Evolutionary conservation across 2,113 vertebrate species (phyloP).

Genomic region (Poeciliopsis turrubarensis): DNA sequence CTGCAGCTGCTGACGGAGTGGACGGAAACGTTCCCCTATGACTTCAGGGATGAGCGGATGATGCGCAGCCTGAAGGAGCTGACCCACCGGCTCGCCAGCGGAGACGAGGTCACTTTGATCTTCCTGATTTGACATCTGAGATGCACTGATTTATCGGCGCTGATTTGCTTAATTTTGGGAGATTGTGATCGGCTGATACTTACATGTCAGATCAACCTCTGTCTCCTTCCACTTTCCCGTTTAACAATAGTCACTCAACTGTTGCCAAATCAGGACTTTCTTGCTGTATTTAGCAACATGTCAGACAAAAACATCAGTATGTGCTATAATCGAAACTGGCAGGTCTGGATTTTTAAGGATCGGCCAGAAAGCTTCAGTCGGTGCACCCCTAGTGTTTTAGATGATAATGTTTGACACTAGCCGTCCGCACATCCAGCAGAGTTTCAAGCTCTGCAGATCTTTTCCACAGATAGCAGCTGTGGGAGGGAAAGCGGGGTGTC

Average conservation of each 20-base stretch:
- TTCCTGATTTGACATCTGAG: background rate
- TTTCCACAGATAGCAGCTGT: slow-evolving; percentile 26
- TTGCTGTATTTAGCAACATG: too few relatives aligned
- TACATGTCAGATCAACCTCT: too few relatives aligned
- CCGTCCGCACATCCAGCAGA: slow-evolving; percentile 12
- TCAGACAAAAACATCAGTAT: too few relatives aligned
- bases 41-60: slow-evolving; percentile 93
- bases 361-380: too few relatives aligned
- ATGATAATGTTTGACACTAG: background rate
- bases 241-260: too few relatives aligned
- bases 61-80: slow-evolving; percentile 92
- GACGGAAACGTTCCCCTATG: slow-evolving; percentile 93
- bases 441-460: slow-evolving; percentile 41
- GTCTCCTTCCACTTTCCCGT: too few relatives aligned
- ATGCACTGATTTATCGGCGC: too few relatives aligned
- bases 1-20: slow-evolving; percentile 91
- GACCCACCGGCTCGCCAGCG: slow-evolving; percentile 84
- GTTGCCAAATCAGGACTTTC: too few relatives aligned
- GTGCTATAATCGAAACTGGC: too few relatives aligned
- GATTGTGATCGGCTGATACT: too few relatives aligned
- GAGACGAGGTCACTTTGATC: slow-evolving; percentile 84
- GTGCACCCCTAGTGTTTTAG: background rate
- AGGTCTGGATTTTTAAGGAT: too few relatives aligned
- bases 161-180: too few relatives aligned
- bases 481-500: slow-evolving; percentile 1